Base-by-base conservation (phyloP, 1,140 invertebrate genomes). In the Laupala kohalensis region DNA sequence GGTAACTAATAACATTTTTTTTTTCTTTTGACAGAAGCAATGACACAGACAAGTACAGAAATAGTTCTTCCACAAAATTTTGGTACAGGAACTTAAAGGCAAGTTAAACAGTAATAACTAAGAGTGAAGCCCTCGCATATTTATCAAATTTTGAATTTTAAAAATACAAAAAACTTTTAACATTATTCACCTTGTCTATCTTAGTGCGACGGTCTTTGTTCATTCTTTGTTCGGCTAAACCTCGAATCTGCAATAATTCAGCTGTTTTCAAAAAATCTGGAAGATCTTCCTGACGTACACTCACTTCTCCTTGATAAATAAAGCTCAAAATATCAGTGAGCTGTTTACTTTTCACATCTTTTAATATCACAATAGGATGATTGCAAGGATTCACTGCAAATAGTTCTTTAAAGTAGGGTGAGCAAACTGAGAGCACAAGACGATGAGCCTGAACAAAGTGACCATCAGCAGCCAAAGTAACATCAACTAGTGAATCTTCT, bases 291-390 rank as follows among this genome's bases (percentile, higher is more conserved):
- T 93, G 90, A 77, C 87, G 89, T 76, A 93, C 89, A 83, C 92
- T 92, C 67, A 93, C 91, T 84, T 93, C 90, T 75, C 92, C 92
- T 82, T 89, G 88, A 79, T 94, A 94, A 88, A 94, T 93, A 81
- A 93, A 94, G 78, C 90, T 88, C 76, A 94, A 84, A 76, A 93
- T 85, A 80, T 91, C 88, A 81, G 87, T 87, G 76, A 93, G 81
- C 74, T 91, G 89, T 73, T 84, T 82, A 80, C 89, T 88, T 80
- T 87, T 87, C 78, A 92, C 88, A 80, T 92, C 90, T 83, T 92
- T 92, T 78, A 94, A 84, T 82, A 93, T 92, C 77, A 94, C 89
- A 63, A 92, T 89, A 27, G 91, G 85, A 78, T 87, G 86, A 65
- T 84, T 81, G 71, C 84, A 85, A 12, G 84, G 84, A 78, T 86